phyloP scores from a whole-genome alignment of 2,113 vertebrate species.

The Lophochroa leadbeateri region DNA sequence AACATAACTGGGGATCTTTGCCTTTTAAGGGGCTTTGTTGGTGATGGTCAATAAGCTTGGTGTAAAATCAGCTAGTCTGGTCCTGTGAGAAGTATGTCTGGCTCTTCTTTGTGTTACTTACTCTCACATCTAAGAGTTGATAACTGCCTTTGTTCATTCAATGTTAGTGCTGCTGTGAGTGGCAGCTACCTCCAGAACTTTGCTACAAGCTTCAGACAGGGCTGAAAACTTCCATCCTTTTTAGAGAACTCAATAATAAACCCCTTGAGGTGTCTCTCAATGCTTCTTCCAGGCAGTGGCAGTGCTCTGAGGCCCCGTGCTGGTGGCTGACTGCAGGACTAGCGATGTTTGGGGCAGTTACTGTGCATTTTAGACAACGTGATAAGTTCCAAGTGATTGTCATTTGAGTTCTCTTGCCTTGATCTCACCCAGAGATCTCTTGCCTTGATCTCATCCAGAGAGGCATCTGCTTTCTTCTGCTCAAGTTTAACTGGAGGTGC shows the following conservation, averaged over 20 bases:
- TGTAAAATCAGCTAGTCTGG: not conserved
- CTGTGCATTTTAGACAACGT: not conserved
- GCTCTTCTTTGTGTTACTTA: not conserved
- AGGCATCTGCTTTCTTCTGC: not conserved
- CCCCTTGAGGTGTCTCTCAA: not conserved
- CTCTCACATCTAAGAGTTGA: not conserved
- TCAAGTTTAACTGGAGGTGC: not conserved
- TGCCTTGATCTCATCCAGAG: not conserved
- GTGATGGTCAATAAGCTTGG: fast-evolving
- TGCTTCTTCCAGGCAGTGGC: not conserved
- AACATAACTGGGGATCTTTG: not conserved
- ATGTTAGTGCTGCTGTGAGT: not conserved
- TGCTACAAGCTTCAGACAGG: not conserved
- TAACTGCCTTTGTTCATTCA: not conserved
- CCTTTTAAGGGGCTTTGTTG: not conserved
- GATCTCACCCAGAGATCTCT: not conserved
- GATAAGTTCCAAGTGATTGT: not conserved
- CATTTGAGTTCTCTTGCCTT: not conserved
- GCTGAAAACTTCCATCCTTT: not conserved
- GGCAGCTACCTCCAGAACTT: not conserved
- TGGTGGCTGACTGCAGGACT: not conserved
- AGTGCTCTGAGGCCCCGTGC: fast-evolving
- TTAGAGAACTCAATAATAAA: not conserved
- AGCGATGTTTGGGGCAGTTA: not conserved
- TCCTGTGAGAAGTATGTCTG: not conserved